These are phyloP conservation scores for Harpagus bidentatus DNA, from an alignment of 2,113 vertebrate genomes.

Conservation along the genomic window DNA sequence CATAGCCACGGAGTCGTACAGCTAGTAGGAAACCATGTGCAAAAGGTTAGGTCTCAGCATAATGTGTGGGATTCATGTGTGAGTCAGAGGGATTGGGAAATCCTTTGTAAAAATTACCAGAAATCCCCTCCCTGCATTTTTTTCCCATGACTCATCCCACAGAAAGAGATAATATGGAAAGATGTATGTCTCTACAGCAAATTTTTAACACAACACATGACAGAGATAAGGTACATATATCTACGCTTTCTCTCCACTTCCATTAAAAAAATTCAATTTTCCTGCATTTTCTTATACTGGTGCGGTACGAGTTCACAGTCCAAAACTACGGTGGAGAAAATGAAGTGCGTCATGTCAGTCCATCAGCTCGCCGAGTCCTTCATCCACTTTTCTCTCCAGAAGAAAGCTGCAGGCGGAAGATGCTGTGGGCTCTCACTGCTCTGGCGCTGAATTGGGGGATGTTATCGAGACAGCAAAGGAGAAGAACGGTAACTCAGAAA, in stretches of 20 bases:
- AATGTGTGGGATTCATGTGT: neutral
- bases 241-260: neutral
- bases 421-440: neutral
- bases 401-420: neutral
- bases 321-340: neutral
- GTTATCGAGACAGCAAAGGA: neutral
- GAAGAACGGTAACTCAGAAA: neutral
- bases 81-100: constrained; percentile 3
- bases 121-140: neutral
- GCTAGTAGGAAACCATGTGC: neutral
- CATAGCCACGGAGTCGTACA: neutral
- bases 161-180: neutral
- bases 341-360: neutral
- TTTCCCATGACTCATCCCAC: neutral
- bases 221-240: neutral
- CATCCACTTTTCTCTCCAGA: neutral
- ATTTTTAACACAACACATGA: neutral
- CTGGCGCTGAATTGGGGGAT: accelerated
- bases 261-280: neutral
- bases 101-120: neutral
- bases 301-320: neutral
- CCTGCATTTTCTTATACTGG: neutral
- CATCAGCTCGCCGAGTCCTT: neutral
- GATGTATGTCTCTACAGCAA: neutral
- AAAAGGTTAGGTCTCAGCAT: neutral